A percentile compares a stretch with the other conserved stretches of the same genome.
Evolutionary conservation across 2,797 vertebrate genomes (phyloP).

Genomic region (Glossophaga mutica): DNA sequence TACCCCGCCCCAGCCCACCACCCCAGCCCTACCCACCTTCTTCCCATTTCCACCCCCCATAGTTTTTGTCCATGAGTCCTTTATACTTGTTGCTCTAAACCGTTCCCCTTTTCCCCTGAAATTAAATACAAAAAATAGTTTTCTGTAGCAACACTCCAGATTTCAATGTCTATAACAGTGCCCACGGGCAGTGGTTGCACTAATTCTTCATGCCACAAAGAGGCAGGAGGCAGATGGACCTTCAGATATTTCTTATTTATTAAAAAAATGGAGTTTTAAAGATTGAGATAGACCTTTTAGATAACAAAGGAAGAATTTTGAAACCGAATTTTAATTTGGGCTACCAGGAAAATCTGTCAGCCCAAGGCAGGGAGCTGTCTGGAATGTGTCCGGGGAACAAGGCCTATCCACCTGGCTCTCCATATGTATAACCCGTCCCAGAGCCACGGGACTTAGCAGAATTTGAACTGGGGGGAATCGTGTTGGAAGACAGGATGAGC

Average conservation of each 20-base stretch:
- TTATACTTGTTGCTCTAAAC: too few species aligned
- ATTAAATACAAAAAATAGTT: neutral
- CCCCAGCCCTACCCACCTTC: too few species aligned
- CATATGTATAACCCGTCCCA: neutral
- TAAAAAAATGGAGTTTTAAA: neutral
- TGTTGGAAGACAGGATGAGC: neutral
- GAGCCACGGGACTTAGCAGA: neutral
- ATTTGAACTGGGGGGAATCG: neutral
- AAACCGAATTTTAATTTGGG: slow-evolving; percentile 12
- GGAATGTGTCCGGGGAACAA: neutral
- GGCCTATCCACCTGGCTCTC: neutral
- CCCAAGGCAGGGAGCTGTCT: neutral
- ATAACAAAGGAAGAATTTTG: neutral
- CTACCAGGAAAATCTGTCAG: neutral
- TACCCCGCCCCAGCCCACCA: too few species aligned
- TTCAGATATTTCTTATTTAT: neutral
- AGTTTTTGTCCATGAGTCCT: too few species aligned
- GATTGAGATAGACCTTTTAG: neutral
- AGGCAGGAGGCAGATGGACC: neutral
- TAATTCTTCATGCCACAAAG: neutral
- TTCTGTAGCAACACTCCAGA: neutral
- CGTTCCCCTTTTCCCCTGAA: too few species aligned
- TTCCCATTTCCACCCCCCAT: too few species aligned
- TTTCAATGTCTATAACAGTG: neutral
- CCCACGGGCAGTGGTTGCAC: neutral